Base-by-base conservation (phyloP, 2,113 vertebrate species). In the Paraplagusia blochii region DNA sequence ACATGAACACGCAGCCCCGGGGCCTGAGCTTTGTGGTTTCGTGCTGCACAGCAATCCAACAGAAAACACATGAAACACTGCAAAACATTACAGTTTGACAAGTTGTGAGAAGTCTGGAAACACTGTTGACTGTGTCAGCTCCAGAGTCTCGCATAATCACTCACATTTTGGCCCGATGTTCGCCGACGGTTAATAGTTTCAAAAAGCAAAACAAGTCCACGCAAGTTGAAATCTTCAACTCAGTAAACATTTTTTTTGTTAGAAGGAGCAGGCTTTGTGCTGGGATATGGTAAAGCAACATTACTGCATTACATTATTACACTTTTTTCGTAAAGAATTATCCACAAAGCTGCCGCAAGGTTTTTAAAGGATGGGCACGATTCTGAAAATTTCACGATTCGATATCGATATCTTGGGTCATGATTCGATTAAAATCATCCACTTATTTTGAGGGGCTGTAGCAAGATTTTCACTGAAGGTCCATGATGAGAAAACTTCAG, bases 1-100 rank as follows among this genome's bases (percentile, higher is more conserved):
- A 58, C 79, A 61, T 65, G 65, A 83, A 55, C 83, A 69, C 17
- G 47, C 55, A 63, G 74, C 68, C 66, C 46, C 40, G 29, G 57
- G 66, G 66, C 49, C 48, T n/a, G 68, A 50, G 55, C 57, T 67
- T 54, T 75, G 69, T 35, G 58, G 60, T 62, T 4, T 63, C 63
- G 17, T 58, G 51, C 61, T 67, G 40, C 46, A 48, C 22, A 54
- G 44, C 61, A 69, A 55, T 53, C 62, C 73, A 70, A 76, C 43
- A 44, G n/a, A 60, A 80, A 72, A 74, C 59, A 67, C 60, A 71
- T 69, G 69, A 67, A 70, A 45, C 39, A n/a, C 50, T 60, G 66
- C 53, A 59, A 58, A 62, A 46, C 58, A 63, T 48, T 47, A 50
- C 29, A 42, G 52, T 48, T 64, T 67, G 55, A 57, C 57, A 66